Conservation (phyloP, 2,888 invertebrate species). For the Conops quadrifasciatus region DNA sequence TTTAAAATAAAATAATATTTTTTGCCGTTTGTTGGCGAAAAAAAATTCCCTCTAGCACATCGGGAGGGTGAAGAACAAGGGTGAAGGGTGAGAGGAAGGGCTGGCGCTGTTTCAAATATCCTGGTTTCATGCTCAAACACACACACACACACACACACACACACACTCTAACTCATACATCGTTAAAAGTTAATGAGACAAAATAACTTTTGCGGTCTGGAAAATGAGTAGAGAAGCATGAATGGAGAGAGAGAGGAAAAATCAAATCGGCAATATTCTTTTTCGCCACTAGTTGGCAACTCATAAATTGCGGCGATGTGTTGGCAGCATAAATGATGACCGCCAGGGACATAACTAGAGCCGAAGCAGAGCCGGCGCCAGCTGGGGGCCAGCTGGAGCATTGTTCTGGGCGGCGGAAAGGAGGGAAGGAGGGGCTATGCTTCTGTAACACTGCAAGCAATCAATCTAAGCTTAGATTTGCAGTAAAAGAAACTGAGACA, state of each 20-base stretch:
- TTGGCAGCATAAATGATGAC: slow-evolving; percentile 16
- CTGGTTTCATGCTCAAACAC: not conserved
- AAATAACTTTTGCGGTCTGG: slow-evolving; percentile 42
- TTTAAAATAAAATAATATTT: slow-evolving; percentile 39
- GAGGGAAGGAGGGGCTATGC: not conserved
- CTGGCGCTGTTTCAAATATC: slow-evolving; percentile 28
- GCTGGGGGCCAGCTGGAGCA: not conserved
- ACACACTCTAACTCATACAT: slow-evolving; percentile 19
- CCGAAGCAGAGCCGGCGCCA: not conserved
- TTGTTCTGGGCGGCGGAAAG: not conserved
- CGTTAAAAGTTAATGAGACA: slow-evolving; percentile 43
- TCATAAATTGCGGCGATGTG: slow-evolving; percentile 29
- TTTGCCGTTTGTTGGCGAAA: slow-evolving; percentile 5
- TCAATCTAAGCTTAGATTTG: slow-evolving; percentile 29
- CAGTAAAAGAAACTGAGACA: slow-evolving; percentile 6
- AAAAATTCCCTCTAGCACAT: slow-evolving; percentile 31
- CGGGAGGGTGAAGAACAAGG: slow-evolving; percentile 11
- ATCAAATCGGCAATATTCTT: slow-evolving; percentile 16
- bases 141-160: not conserved
- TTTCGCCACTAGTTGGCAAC: slow-evolving; percentile 2
- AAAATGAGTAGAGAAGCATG: slow-evolving; percentile 24
- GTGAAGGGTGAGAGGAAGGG: slow-evolving; percentile 2
- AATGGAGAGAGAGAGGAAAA: slow-evolving; percentile 7
- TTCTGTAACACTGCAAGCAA: not conserved
- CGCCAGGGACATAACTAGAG: slow-evolving; percentile 26